Conservation (phyloP, 2,888 invertebrate species). For the Drosophila tanythrix region DNA sequence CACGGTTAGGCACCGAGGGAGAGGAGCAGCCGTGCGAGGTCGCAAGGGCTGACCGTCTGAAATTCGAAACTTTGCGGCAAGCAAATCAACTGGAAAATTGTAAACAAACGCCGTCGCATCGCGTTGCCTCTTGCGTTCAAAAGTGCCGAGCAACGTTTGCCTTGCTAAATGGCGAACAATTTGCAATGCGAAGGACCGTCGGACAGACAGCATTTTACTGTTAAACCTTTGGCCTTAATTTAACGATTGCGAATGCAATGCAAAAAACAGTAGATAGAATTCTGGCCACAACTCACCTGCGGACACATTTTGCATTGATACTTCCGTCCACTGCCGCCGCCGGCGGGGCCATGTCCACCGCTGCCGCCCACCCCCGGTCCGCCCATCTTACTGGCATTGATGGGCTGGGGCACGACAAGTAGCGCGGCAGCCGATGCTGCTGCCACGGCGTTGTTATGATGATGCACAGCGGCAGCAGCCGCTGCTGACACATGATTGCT, state of each 20-base stretch:
- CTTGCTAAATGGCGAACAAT: constrained; percentile 40
- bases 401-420: constrained; percentile 95
- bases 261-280: constrained; percentile 36
- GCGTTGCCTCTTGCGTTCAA: background rate
- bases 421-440: constrained; percentile 87
- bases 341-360: constrained; percentile 59
- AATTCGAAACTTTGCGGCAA: constrained; percentile 69
- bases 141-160: constrained; percentile 32
- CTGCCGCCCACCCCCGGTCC: constrained; percentile 83
- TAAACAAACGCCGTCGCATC: constrained; percentile 66
- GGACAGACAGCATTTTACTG: constrained; percentile 39
- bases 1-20: background rate
- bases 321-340: constrained; percentile 87
- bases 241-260: constrained; percentile 35
- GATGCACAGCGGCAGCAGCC: constrained; percentile 75
- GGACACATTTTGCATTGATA: constrained; percentile 99
- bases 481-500: constrained; percentile 85
- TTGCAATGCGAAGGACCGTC: constrained; percentile 45
- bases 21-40: background rate
- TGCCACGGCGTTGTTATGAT: constrained; percentile 86
- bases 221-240: constrained; percentile 51
- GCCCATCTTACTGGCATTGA: constrained; percentile 89
- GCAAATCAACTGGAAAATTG: constrained; percentile 78
- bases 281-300: constrained; percentile 89
- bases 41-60: constrained; percentile 31